phyloP scores from a whole-genome alignment of 2,113 vertebrate genomes.

The Heteronetta atricapilla region DNA sequence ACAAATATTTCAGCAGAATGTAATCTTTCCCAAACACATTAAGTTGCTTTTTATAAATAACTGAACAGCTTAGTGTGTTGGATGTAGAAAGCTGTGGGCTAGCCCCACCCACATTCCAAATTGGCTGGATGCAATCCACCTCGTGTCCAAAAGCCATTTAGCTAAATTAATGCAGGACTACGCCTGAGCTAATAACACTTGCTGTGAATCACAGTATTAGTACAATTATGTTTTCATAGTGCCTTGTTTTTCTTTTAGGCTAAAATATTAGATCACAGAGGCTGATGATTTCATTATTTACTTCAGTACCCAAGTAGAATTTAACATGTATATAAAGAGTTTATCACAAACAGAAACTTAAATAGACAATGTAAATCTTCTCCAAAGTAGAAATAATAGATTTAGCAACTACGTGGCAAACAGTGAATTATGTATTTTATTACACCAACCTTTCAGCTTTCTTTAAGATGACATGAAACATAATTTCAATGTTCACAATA shows the following conservation, averaged over 20 bases:
- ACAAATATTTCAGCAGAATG: slow-evolving; percentile 32
- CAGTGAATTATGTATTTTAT: slow-evolving; percentile 66
- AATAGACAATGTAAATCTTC: slow-evolving; percentile 44
- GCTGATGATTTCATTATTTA: background rate
- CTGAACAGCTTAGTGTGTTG: background rate
- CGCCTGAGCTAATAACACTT: slow-evolving; percentile 2
- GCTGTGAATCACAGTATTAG: slow-evolving; percentile 10
- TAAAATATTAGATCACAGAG: slow-evolving; percentile 7
- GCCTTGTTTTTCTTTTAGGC: slow-evolving; percentile 14
- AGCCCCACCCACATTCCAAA: background rate
- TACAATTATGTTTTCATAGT: slow-evolving; percentile 27
- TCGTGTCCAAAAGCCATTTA: slow-evolving; percentile 30
- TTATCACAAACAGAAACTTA: background rate
- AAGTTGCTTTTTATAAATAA: slow-evolving; percentile 43
- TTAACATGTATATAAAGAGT: background rate
- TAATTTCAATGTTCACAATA: slow-evolving; percentile 65
- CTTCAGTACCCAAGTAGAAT: slow-evolving; percentile 19
- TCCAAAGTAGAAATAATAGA: slow-evolving; percentile 30
- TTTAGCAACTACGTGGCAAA: slow-evolving; percentile 49
- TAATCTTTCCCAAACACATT: slow-evolving; percentile 54
- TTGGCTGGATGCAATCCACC: background rate
- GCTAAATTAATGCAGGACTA: slow-evolving; percentile 36
- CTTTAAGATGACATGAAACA: slow-evolving; percentile 43
- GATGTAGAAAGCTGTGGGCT: background rate
- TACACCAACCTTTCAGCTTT: slow-evolving; percentile 48